Evolutionary conservation across 2,113 vertebrate genomes (phyloP).

Genomic region (Mastomys natalensis): DNA sequence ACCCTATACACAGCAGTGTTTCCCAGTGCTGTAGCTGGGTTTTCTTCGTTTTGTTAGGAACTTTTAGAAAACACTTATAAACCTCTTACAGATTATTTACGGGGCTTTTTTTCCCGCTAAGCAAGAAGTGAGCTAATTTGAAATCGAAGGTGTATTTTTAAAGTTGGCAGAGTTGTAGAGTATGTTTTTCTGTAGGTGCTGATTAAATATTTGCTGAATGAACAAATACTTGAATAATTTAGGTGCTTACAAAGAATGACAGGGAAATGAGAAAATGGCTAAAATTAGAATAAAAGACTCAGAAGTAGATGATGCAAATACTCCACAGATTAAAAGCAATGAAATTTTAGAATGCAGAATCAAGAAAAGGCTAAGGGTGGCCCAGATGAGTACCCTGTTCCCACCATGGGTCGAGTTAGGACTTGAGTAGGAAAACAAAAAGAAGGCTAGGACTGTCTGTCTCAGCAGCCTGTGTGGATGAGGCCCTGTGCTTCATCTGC

Average conservation of each 20-base stretch:
- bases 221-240: slow-evolving; percentile 46
- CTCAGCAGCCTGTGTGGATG: not conserved
- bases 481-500: not conserved
- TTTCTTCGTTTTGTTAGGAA: slow-evolving; percentile 19
- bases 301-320: slow-evolving; percentile 32
- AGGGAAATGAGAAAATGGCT: slow-evolving; percentile 55
- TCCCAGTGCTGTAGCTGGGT: not conserved
- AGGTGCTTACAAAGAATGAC: slow-evolving; percentile 45
- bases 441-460: not conserved
- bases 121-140: slow-evolving; percentile 2
- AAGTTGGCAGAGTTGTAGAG: not conserved
- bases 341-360: not conserved
- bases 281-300: slow-evolving; percentile 58
- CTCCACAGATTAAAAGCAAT: not conserved
- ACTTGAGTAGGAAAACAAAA: not conserved
- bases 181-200: slow-evolving; percentile 29
- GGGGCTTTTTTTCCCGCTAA: not conserved
- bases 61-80: slow-evolving; percentile 56
- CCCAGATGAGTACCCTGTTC: not conserved
- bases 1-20: not conserved
- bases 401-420: not conserved
- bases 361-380: not conserved
- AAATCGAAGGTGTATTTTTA: slow-evolving; percentile 48
- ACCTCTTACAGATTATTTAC: slow-evolving; percentile 4
- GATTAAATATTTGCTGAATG: slow-evolving; percentile 53